Conservation (phyloP, 2,113 vertebrate genomes). For the Sapajus apella region DNA sequence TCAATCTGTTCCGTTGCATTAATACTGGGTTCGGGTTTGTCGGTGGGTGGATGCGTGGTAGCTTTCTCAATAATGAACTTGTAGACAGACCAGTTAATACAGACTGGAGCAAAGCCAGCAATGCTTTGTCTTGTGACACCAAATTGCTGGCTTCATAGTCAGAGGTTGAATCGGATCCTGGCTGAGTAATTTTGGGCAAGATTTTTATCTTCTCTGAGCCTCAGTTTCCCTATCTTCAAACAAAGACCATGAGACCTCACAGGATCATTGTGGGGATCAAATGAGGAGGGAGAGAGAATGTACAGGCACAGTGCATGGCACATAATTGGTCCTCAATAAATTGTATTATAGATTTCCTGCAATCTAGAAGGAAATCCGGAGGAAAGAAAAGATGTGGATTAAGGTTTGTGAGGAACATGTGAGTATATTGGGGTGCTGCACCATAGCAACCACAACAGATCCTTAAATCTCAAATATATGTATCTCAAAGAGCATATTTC, state of each 20-base stretch:
- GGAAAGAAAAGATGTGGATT: background rate
- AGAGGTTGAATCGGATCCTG: background rate
- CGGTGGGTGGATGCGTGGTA: background rate
- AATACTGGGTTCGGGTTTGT: background rate
- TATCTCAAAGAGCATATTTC: background rate
- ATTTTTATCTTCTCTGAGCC: background rate
- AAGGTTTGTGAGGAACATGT: background rate
- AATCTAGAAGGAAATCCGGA: background rate
- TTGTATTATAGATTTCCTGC: background rate
- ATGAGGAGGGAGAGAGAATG: background rate
- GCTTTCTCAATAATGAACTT: background rate
- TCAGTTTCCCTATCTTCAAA: constrained; percentile 12
- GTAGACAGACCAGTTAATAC: background rate
- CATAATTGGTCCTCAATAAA: background rate
- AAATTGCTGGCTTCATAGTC: background rate
- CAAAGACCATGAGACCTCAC: background rate
- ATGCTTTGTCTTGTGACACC: background rate
- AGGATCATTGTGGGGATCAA: background rate
- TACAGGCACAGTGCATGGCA: background rate
- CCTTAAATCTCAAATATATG: background rate
- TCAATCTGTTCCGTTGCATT: background rate
- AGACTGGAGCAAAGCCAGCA: background rate
- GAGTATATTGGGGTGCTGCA: background rate
- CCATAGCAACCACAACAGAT: no score
- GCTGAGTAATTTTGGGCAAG: background rate